Evolutionary conservation across 1,140 invertebrate species (phyloP).

Genomic region (Drosophila takahashii): DNA sequence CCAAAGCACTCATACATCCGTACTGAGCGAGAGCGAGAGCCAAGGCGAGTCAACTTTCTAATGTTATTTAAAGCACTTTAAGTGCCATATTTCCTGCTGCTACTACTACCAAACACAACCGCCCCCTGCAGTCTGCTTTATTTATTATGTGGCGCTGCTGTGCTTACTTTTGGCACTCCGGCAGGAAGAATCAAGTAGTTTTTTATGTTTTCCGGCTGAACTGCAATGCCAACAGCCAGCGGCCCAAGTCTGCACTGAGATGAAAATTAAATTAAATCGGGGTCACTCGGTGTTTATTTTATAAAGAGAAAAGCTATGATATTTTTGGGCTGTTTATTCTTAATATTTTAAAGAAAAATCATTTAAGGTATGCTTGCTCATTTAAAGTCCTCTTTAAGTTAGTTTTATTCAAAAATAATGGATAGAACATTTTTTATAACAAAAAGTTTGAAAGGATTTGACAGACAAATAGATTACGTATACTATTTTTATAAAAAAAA

Average conservation of each 20-base stretch:
- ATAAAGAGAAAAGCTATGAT: not conserved
- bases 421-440: too few species aligned
- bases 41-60: slow-evolving; percentile 69
- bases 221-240: slow-evolving; percentile 77
- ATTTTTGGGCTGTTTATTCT: too few species aligned
- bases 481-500: too few species aligned
- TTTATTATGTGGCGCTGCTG: slow-evolving; percentile 78
- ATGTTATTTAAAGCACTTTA: slow-evolving; percentile 83
- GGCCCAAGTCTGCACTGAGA: slow-evolving; percentile 25
- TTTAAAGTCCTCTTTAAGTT: too few species aligned
- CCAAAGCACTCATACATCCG: slow-evolving; percentile 1
- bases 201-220: slow-evolving; percentile 83
- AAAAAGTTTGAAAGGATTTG: too few species aligned
- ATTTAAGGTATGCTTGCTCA: too few species aligned
- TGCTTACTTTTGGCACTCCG: slow-evolving; percentile 79
- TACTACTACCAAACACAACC: not conserved
- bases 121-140: slow-evolving; percentile 56
- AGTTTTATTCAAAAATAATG: too few species aligned
- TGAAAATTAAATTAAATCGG: not conserved
- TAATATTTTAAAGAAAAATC: too few species aligned
- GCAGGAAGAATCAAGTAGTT: slow-evolving; percentile 82
- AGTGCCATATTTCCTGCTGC: slow-evolving; percentile 78
- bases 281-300: not conserved
- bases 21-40: not conserved
- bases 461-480: too few species aligned